Conservation (phyloP, 1,140 invertebrate genomes). For the Drosophila miranda region DNA sequence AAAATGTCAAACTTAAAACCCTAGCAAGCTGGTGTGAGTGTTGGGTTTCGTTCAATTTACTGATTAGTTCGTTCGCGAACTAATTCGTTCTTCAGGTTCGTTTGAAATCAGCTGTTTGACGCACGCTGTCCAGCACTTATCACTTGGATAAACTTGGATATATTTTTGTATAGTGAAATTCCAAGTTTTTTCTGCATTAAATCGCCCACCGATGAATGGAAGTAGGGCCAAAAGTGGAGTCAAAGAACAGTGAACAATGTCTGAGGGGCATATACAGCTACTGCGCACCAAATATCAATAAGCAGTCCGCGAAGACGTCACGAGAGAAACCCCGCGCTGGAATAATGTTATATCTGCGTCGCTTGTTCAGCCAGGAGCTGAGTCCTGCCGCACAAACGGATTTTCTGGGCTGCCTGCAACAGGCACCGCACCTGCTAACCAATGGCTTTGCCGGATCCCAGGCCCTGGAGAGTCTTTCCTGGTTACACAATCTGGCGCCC, state of each 20-base stretch:
- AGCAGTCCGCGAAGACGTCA: neutral
- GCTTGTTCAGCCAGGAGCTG: conserved; percentile 71
- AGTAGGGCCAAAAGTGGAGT: conserved; percentile 1
- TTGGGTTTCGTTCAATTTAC: too few species aligned
- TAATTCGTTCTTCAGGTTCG: too few species aligned
- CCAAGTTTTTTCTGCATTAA: neutral
- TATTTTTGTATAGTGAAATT: conserved; percentile 28
- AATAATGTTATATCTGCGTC: conserved; percentile 70
- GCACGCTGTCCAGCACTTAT: conserved; percentile 1
- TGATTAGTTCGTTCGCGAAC: too few species aligned
- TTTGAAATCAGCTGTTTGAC: too few species aligned
- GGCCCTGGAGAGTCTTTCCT: conserved; percentile 83
- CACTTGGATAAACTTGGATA: neutral
- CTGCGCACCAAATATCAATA: conserved; percentile 2
- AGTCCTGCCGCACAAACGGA: conserved; percentile 55
- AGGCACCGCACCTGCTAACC: conserved; percentile 48
- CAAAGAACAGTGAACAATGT: conserved; percentile 25
- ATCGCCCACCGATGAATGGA: conserved; percentile 34
- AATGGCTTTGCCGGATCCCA: conserved; percentile 46
- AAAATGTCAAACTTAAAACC: too few species aligned
- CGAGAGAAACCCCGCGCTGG: neutral
- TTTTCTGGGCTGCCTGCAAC: conserved; percentile 66
- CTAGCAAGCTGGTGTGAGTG: too few species aligned
- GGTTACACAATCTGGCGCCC: conserved; percentile 87
- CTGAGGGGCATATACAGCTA: neutral